Percentiles rank a stretch among this genome's conserved stretches.
phyloP scores from a whole-genome alignment of 30 jellyfish, hydroid and myxozoan species.

The Cassiopea andromeda region DNA sequence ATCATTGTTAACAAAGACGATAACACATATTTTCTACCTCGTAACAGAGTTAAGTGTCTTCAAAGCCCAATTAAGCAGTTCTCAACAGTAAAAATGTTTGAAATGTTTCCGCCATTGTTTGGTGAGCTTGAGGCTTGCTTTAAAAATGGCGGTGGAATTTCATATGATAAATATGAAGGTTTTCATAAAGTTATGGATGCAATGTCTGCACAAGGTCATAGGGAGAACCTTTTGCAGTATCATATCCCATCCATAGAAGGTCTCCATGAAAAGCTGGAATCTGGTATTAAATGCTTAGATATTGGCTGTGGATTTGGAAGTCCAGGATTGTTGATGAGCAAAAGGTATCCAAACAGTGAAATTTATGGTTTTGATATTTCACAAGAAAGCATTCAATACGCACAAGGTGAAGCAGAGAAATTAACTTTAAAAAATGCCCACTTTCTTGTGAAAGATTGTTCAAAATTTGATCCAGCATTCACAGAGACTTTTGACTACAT shows the following conservation, averaged over 20 bases:
- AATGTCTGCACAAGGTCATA: conserved; percentile 3
- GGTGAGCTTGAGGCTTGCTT: conserved; percentile 36
- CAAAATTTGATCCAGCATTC: conserved; percentile 8
- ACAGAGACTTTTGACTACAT: conserved; percentile 45
- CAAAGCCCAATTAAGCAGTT: background rate
- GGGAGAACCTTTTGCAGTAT: conserved; percentile 6
- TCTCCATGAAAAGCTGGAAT: conserved; percentile 36
- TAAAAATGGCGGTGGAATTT: conserved; percentile 46
- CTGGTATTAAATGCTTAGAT: conserved; percentile 39
- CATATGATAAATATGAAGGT: conserved; percentile 18
- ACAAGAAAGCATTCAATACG: conserved; percentile 23
- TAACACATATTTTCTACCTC: conserved; percentile 26
- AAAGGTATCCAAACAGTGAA: conserved; percentile 41
- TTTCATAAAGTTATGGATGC: conserved; percentile 16
- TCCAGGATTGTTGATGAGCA: conserved; percentile 31
- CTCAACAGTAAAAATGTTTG: background rate
- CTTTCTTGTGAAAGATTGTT: conserved; percentile 37
- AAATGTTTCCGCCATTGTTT: conserved; percentile 27
- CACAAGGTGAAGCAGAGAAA: conserved; percentile 27
- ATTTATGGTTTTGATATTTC: conserved; percentile 49
- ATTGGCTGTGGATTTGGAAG: conserved; percentile 62
- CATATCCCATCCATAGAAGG: conserved; percentile 52
- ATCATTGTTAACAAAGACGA: conserved; percentile 32
- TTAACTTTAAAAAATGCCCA: conserved; percentile 27
- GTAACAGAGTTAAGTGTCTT: background rate